phyloP scores from a whole-genome alignment of 2,888 invertebrate genomes.

The Scaptomyza parva region DNA sequence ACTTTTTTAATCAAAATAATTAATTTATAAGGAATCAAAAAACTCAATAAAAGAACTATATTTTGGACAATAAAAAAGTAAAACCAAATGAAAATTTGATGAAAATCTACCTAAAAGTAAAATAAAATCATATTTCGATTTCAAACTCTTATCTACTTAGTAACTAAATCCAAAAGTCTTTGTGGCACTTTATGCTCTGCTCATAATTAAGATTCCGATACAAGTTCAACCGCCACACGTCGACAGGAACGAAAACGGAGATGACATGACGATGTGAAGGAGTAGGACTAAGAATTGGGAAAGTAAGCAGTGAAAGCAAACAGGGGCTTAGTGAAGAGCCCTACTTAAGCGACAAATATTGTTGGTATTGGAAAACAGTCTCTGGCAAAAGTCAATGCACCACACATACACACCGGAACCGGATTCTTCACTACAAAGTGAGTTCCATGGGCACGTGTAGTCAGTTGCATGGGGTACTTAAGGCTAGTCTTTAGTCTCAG shows the following conservation, averaged over 20 bases:
- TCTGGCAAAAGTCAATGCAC: constrained; percentile 70
- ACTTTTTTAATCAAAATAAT: too few species aligned
- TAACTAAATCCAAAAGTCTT: not conserved
- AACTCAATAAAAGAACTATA: too few species aligned
- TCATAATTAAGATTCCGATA: constrained; percentile 9
- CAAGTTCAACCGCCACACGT: constrained; percentile 39
- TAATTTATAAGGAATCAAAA: too few species aligned
- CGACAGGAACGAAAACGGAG: constrained; percentile 1
- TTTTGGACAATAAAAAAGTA: too few species aligned
- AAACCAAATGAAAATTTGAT: too few species aligned
- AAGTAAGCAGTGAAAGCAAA: constrained; percentile 66
- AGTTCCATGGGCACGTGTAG: constrained; percentile 60
- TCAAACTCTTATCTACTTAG: not conserved
- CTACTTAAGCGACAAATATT: constrained; percentile 61
- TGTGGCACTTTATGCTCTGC: constrained; percentile 9
- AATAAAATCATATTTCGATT: too few species aligned
- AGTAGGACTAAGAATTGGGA: constrained; percentile 25
- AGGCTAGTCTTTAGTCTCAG: constrained; percentile 30
- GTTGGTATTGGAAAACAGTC: constrained; percentile 52
- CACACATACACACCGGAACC: constrained; percentile 49
- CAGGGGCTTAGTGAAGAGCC: constrained; percentile 65
- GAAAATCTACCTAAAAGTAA: too few species aligned
- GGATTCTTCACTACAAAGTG: constrained; percentile 32
- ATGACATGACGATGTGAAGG: not conserved
- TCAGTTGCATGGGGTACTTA: constrained; percentile 16